phyloP scores from a whole-genome alignment of 2,797 vertebrate genomes.

The Periophthalmus magnuspinnatus region DNA sequence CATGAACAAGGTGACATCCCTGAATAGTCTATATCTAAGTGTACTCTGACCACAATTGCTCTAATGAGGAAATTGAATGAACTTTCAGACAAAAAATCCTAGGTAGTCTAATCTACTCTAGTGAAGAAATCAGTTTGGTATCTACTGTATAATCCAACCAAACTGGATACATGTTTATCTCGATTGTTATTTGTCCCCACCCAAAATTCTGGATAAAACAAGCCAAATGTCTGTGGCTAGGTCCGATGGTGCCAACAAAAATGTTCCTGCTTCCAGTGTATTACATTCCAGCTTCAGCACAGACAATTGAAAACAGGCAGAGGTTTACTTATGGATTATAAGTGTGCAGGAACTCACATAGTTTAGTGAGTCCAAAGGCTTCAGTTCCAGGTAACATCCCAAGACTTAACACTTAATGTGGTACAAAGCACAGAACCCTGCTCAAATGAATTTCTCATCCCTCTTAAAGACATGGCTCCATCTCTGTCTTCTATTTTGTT shows the following conservation, averaged over 20 bases:
- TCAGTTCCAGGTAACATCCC: constrained; percentile 20
- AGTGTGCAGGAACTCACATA: constrained; percentile 47
- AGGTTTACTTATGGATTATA: constrained; percentile 55
- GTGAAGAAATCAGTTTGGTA: background rate
- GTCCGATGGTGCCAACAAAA: constrained; percentile 59
- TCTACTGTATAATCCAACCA: constrained; percentile 17
- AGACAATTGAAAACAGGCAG: constrained; percentile 65
- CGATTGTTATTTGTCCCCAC: constrained; percentile 19
- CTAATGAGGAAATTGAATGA: no score
- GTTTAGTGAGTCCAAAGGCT: constrained; percentile 26
- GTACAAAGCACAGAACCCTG: background rate
- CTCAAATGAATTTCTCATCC: background rate
- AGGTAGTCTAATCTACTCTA: no score
- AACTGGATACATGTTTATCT: background rate
- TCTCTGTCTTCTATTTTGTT: background rate
- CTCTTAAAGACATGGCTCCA: background rate
- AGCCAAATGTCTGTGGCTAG: constrained; percentile 61
- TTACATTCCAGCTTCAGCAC: constrained; percentile 55
- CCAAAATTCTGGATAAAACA: constrained; percentile 22
- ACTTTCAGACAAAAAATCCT: no score
- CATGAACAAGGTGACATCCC: no score
- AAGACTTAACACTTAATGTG: constrained; percentile 3
- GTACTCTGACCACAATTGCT: no score
- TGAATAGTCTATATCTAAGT: no score
- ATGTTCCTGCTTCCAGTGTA: constrained; percentile 53